Evolutionary conservation across 2,113 vertebrate species (phyloP).

Genomic region (Aphyosemion australe): DNA sequence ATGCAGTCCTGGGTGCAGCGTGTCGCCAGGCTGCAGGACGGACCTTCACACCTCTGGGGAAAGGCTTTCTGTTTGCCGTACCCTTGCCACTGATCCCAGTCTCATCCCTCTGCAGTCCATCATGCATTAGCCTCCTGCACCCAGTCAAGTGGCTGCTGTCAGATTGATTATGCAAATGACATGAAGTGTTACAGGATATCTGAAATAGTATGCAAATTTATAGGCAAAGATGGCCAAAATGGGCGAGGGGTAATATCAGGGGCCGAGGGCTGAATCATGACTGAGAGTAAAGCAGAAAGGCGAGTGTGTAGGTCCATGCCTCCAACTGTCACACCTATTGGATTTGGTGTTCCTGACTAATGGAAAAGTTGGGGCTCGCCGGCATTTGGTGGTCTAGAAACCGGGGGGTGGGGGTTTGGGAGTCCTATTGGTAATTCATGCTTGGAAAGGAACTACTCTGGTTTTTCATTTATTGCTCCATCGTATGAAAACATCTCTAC

Average conservation of each 20-base stretch:
- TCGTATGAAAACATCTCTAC: too few relatives aligned
- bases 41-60: not conserved
- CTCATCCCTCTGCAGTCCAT: constrained; percentile 9
- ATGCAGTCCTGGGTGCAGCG: constrained; percentile 18
- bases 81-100: constrained; percentile 2
- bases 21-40: not conserved
- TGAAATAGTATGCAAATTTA: constrained; percentile 37
- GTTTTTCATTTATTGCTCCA: too few relatives aligned
- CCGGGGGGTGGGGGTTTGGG: not conserved
- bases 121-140: constrained; percentile 10
- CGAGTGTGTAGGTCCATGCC: constrained; percentile 13
- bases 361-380: not conserved
- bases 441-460: too few relatives aligned
- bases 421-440: not conserved
- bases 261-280: constrained; percentile 8
- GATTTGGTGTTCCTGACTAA: constrained; percentile 19
- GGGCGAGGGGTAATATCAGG: constrained; percentile 19
- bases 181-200: constrained; percentile 21
- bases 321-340: constrained; percentile 29
- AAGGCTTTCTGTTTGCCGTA: not conserved
- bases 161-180: constrained; percentile 42
- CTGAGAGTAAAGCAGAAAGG: constrained; percentile 19
- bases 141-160: constrained; percentile 15
- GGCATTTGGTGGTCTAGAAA: not conserved
- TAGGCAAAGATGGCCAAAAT: constrained; percentile 14